phyloP scores from a whole-genome alignment of 2,888 invertebrate genomes.

The Mongoloraphidia duomilia region DNA sequence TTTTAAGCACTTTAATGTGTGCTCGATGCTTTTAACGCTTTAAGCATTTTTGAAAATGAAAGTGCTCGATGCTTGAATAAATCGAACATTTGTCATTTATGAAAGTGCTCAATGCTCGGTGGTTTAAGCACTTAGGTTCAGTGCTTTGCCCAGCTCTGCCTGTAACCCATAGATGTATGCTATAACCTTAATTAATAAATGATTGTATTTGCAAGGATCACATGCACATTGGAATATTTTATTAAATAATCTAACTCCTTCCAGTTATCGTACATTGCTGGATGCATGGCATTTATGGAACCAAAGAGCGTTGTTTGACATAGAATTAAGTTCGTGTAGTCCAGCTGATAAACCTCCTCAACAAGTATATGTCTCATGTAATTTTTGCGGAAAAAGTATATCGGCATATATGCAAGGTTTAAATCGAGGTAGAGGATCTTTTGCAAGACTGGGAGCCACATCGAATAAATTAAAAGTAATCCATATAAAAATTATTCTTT shows the following conservation, averaged over 20 bases:
- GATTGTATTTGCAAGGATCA: too few relatives aligned
- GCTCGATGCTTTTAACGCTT: too few relatives aligned
- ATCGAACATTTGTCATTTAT: too few relatives aligned
- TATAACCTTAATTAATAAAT: too few relatives aligned
- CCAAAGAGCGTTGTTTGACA: constrained; percentile 79
- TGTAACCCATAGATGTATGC: too few relatives aligned
- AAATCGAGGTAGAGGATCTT: constrained; percentile 40
- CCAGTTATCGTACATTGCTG: constrained; percentile 67
- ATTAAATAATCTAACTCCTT: constrained; percentile 12
- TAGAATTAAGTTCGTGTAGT: constrained; percentile 48
- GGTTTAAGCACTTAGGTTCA: too few relatives aligned
- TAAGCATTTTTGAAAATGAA: too few relatives aligned
- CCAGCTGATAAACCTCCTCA: constrained; percentile 41
- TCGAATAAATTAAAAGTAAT: constrained; percentile 59
- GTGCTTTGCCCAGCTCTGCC: too few relatives aligned
- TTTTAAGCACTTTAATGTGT: too few relatives aligned
- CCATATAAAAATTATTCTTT: neutral
- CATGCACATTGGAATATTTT: too few relatives aligned
- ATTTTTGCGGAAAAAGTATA: constrained; percentile 89
- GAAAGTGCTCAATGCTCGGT: too few relatives aligned
- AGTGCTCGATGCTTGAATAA: too few relatives aligned
- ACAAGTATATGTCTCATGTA: constrained; percentile 74
- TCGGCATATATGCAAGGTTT: constrained; percentile 61
- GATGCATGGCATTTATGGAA: constrained; percentile 88
- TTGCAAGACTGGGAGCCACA: constrained; percentile 47